Evolutionary conservation across 2,888 invertebrate species (phyloP).

Genomic region (Pristionchus japonicus): DNA sequence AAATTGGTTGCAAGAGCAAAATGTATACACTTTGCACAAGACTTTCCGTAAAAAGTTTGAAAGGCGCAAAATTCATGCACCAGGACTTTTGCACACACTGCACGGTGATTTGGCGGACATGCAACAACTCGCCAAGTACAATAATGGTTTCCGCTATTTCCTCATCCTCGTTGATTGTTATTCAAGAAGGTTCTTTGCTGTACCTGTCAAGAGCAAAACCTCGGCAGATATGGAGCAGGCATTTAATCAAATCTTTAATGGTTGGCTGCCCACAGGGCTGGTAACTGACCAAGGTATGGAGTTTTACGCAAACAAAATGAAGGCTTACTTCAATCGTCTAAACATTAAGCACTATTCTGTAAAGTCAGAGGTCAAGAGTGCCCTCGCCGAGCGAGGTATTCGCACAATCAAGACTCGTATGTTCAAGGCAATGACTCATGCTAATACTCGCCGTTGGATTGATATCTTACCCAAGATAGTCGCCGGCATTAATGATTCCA

Average conservation of each 20-base stretch:
- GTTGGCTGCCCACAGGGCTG: neutral
- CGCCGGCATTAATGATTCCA: neutral
- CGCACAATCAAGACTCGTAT: neutral
- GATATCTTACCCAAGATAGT: neutral
- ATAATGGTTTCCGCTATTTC: neutral
- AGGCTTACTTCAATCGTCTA: neutral
- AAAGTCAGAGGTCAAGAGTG: neutral
- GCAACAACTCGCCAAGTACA: neutral
- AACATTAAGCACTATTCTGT: neutral
- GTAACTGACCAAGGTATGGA: neutral
- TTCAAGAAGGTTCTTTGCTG: neutral
- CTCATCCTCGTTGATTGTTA: neutral
- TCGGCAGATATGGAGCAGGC: neutral
- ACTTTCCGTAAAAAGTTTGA: neutral
- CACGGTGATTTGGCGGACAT: neutral
- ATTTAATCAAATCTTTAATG: neutral
- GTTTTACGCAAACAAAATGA: neutral
- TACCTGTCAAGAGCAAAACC: neutral
- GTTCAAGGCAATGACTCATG: slow-evolving; percentile 27
- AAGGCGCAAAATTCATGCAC: neutral
- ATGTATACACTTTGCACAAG: slow-evolving; percentile 6
- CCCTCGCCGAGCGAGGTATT: neutral
- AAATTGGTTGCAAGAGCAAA: neutral
- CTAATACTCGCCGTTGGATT: neutral
- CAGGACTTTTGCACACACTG: neutral